Conservation (phyloP, 2,113 vertebrate species). For the Rattus rattus region DNA sequence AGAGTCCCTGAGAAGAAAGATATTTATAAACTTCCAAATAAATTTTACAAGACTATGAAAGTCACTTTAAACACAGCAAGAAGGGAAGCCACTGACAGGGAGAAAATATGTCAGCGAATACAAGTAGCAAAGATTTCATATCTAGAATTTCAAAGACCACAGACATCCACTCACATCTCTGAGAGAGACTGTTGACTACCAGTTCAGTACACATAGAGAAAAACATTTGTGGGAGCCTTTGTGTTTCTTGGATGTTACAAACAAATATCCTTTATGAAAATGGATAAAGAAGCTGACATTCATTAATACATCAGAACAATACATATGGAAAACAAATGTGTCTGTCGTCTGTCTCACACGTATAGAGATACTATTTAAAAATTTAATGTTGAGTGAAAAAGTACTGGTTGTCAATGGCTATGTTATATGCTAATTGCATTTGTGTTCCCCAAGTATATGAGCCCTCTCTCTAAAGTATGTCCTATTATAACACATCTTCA, state of each 20-base stretch:
- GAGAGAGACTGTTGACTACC: constrained; percentile 4
- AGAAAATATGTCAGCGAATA: constrained; percentile 8
- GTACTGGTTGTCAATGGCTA: constrained; percentile 87
- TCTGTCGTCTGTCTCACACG: neutral
- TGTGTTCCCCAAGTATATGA: constrained; percentile 81
- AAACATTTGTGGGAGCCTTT: neutral
- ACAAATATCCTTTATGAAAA: neutral
- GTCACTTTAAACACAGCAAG: neutral
- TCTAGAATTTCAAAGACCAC: constrained; percentile 1
- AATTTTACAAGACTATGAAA: neutral
- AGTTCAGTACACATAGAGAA: neutral
- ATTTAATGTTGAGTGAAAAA: neutral
- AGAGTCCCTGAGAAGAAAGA: neutral
- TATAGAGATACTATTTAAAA: neutral
- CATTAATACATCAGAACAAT: neutral
- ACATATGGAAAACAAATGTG: neutral
- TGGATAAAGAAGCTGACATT: neutral
- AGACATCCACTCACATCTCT: neutral
- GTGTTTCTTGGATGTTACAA: neutral
- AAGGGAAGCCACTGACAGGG: neutral
- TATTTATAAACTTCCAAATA: constrained; percentile 20
- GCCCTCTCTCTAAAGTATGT: constrained; percentile 74
- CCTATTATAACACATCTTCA: constrained; percentile 80
- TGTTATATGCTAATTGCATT: constrained; percentile 84
- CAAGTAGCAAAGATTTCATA: neutral